A percentile compares a stretch with the other conserved stretches of the same genome.
Evolutionary conservation across 2,113 vertebrate genomes (phyloP).

Genomic region (Marmota monax): DNA sequence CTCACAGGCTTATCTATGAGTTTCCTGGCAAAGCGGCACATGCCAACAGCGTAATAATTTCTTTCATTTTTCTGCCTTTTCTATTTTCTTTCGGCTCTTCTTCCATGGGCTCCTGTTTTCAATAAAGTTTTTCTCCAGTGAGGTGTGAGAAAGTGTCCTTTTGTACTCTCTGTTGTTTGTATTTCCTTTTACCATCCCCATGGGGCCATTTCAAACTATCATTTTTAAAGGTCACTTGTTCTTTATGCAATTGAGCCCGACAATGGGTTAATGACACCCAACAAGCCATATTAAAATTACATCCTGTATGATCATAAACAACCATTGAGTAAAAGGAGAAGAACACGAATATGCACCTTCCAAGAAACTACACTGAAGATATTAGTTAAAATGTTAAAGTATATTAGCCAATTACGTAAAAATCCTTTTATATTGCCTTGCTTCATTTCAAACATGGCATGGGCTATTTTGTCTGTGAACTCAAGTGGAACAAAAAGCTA

Average conservation of each 20-base stretch:
- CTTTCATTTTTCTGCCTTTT: slow-evolving; percentile 70
- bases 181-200: slow-evolving; percentile 82
- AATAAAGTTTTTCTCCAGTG: slow-evolving; percentile 83
- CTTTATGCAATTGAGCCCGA: slow-evolving; percentile 80
- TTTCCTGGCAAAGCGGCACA: not conserved
- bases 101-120: slow-evolving; percentile 74
- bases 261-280: slow-evolving; percentile 87
- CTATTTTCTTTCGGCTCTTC: slow-evolving; percentile 67
- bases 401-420: slow-evolving; percentile 90
- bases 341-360: slow-evolving; percentile 84
- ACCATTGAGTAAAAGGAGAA: slow-evolving; percentile 85
- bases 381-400: slow-evolving; percentile 90
- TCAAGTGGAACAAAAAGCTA: slow-evolving; percentile 93
- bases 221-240: slow-evolving; percentile 90
- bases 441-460: slow-evolving; percentile 91
- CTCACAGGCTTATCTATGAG: not conserved
- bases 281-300: slow-evolving; percentile 85
- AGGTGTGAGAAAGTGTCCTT: slow-evolving; percentile 83
- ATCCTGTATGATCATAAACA: slow-evolving; percentile 81
- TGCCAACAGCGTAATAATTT: not conserved
- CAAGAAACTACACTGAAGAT: slow-evolving; percentile 83
- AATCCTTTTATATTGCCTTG: slow-evolving; percentile 92
- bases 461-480: slow-evolving; percentile 93
- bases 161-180: slow-evolving; percentile 66
- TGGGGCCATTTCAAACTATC: slow-evolving; percentile 84